Evolutionary conservation across 2,888 invertebrate genomes (phyloP), one percentile per base, ranked within the genome.

Genomic region (Monoplex corrugatus): DNA sequence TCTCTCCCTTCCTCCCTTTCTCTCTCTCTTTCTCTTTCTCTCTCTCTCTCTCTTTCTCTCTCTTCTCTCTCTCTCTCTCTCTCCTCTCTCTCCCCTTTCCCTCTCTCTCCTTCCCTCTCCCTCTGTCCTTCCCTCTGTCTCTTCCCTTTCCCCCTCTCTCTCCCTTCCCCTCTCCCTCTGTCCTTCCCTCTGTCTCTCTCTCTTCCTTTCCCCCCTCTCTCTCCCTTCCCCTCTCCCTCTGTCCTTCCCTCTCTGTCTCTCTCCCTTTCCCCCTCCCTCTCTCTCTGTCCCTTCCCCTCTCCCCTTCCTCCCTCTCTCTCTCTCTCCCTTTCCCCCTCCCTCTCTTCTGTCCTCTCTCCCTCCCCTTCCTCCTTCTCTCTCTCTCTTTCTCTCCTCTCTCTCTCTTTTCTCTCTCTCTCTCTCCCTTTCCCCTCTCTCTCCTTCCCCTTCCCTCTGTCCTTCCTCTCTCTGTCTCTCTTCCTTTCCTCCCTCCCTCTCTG

Each of bases 1-100:
- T 75, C 75, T 75, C 19, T 75, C 75, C 63, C n/a, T 82, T n/a
- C 43, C 35, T 88, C n/a, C 38, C 10, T 23, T n/a, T 63, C 83
- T 88, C n/a, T 38, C 8, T 45, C 82, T 45, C n/a, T 35, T 38
- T 75, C 10, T 57, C 63, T 57, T 2, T n/a, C 63, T 63, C 63
- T n/a, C 38, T 40, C 23, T 72, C 38, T 44, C 44, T 40, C 63
- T 68, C 19, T 35, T n/a, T 16, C 57, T 86, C 44, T 43, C 28
- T n/a, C n/a, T n/a, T 57, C 44, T 63, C 44, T 43, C 35, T 57
- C 57, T 57, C 28, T 16, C 44, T 86, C 86, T 86, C 6, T 35
- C 44, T 57, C 44, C 8, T 32, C 32, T 38, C 32, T 38, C 57
- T 38, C 57, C 38, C 19, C n/a, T 10, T 63, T 86, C 57, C 35